phyloP scores from a whole-genome alignment of 2,888 invertebrate genomes.

The Fissipunctia ypsillon region DNA sequence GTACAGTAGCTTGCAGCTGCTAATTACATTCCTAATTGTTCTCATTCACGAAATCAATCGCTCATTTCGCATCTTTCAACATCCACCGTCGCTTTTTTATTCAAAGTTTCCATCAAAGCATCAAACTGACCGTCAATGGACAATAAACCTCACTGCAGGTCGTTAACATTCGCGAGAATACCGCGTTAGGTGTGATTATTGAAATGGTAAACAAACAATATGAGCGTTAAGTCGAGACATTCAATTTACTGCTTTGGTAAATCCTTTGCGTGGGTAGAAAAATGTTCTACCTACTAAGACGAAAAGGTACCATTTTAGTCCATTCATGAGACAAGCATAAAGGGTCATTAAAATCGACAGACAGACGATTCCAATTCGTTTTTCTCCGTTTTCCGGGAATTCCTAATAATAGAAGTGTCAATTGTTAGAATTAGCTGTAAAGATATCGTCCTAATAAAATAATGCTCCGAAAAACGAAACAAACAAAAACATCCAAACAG shows the following conservation, averaged over 20 bases:
- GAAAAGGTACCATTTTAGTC: conserved; percentile 10
- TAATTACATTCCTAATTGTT: conserved; percentile 34
- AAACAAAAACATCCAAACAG: conserved; percentile 17
- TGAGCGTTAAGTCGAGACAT: conserved; percentile 26
- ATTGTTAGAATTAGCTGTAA: not conserved
- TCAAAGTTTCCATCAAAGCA: not conserved
- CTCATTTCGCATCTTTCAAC: not conserved
- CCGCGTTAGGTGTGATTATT: conserved; percentile 32
- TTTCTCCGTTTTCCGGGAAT: not conserved
- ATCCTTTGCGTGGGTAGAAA: conserved; percentile 30
- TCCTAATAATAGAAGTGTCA: not conserved
- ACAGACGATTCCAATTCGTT: not conserved
- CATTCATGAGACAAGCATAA: conserved; percentile 1
- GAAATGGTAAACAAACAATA: conserved; percentile 50
- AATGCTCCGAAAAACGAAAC: not conserved
- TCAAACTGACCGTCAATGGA: conserved; percentile 24
- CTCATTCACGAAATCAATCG: conserved; percentile 6
- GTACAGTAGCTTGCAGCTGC: conserved; percentile 8
- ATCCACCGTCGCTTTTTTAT: conserved; percentile 9
- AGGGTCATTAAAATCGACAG: not conserved
- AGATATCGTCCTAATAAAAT: not conserved
- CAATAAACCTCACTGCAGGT: conserved; percentile 19
- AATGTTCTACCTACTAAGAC: conserved; percentile 8
- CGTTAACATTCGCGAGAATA: conserved; percentile 29
- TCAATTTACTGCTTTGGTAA: conserved; percentile 10